Evolutionary conservation across 2,113 vertebrate species (phyloP), one percentile per base, ranked within the genome.

Genomic region (Percopsis transmontana): DNA sequence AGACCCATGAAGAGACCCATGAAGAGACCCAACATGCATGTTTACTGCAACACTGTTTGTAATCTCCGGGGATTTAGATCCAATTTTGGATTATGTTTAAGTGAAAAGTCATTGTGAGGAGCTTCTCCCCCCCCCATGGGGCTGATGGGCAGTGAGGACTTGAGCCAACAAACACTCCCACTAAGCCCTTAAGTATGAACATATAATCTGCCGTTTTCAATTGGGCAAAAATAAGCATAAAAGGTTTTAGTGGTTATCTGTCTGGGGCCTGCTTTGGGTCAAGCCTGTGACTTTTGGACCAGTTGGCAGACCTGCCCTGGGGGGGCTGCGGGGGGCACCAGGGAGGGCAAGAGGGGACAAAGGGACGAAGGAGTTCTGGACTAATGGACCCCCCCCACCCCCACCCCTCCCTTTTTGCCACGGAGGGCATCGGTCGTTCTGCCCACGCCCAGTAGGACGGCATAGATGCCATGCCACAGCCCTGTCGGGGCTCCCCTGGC

Each of bases 61-160:
- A 91, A 92, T 89, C 90, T 87, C 74, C 72, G 63, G 70, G 84
- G 86, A 90, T 91, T 91, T 89, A 85, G 87, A 88, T 92, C 79
- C 72, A 90, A 79, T 88, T 90, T 85, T 89, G 86, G 89, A 91
- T 90, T 89, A 81, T 72, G 75, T 58, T 76, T 72, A 85, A 85
- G 70, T 85, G 70, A 90, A 92, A 87, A 85, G 84, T 90, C 85
- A 88, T 91, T 89, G 86, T 81, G 72, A 82, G 79, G 73, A 72
- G 74, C 79, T 79, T 51, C 62, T 62, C 74, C 57, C 40, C 69
- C 45, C 62, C 63, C 62, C 57, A 70, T 74, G 58, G 72, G 76
- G 75, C 72, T 85, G 81, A 84, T 84, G 78, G 70, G 52, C 66
- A 38, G 62, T 24, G 58, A 84, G 81, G 77, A 83, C 85, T 72